phyloP scores from a whole-genome alignment of 2,113 vertebrate genomes.

The Oxyruncus cristatus region DNA sequence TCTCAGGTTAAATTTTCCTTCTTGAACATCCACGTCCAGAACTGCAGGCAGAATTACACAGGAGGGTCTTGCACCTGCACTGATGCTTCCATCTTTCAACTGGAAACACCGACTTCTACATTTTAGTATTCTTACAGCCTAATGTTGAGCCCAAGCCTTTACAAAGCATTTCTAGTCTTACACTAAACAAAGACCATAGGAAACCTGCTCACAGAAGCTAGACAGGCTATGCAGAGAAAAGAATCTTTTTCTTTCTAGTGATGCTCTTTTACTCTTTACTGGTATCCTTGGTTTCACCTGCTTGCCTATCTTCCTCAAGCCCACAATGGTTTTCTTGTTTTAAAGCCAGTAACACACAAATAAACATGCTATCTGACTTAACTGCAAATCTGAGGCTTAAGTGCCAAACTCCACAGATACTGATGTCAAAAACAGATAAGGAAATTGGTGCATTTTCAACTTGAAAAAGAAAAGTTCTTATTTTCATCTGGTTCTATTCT shows the following conservation, averaged over 20 bases:
- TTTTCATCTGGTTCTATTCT: neutral
- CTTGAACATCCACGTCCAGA: neutral
- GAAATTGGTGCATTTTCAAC: neutral
- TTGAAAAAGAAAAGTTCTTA: neutral
- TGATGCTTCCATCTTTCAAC: neutral
- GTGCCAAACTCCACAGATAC: neutral
- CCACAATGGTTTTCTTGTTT: neutral
- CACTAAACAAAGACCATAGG: neutral
- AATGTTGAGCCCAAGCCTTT: neutral
- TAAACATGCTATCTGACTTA: neutral
- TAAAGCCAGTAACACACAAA: neutral
- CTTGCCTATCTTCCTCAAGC: neutral
- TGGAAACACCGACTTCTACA: neutral
- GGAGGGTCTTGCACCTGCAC: neutral
- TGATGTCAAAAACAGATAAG: neutral
- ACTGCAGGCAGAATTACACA: rapidly evolving
- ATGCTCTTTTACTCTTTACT: neutral
- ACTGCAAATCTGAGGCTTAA: neutral
- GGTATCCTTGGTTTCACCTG: neutral
- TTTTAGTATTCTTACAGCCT: neutral
- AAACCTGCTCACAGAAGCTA: neutral
- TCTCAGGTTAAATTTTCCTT: neutral
- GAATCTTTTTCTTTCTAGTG: neutral
- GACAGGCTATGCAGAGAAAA: neutral
- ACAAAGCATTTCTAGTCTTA: neutral